Conservation (phyloP, 2,797 vertebrate species). For the Tenualosa thibaudeaui region DNA sequence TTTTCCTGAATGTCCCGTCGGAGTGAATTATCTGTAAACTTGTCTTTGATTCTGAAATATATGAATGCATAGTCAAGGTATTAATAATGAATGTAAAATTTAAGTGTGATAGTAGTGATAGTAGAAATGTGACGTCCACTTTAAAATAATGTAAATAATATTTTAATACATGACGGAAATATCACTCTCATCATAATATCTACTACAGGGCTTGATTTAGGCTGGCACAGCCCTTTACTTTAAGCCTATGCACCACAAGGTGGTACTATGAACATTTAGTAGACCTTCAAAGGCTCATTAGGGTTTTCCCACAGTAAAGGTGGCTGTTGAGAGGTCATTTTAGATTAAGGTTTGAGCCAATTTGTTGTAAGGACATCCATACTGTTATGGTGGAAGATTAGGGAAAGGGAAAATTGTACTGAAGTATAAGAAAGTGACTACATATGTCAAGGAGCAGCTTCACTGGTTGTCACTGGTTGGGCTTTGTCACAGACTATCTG, state of each 20-base stretch:
- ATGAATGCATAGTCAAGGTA: background rate
- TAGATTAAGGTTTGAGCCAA: background rate
- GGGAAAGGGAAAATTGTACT: background rate
- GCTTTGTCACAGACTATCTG: background rate
- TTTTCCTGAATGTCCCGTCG: constrained; percentile 19
- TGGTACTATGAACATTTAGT: constrained; percentile 12
- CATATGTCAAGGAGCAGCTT: background rate
- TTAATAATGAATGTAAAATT: background rate
- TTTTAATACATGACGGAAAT: no score
- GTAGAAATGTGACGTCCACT: no score
- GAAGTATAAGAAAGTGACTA: background rate
- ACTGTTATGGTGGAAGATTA: background rate
- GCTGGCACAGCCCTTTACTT: background rate
- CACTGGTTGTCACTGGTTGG: background rate
- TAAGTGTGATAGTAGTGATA: background rate
- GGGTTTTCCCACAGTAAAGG: background rate
- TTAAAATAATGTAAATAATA: no score
- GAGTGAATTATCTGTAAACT: background rate
- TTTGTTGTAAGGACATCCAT: background rate
- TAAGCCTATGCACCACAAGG: constrained; percentile 15
- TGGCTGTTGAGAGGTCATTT: background rate
- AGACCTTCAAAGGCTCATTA: background rate
- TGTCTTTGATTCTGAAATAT: background rate
- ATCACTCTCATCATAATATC: background rate
- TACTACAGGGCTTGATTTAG: background rate